Conservation (phyloP, 2,113 vertebrate genomes). For the Eubucco bourcierii region DNA sequence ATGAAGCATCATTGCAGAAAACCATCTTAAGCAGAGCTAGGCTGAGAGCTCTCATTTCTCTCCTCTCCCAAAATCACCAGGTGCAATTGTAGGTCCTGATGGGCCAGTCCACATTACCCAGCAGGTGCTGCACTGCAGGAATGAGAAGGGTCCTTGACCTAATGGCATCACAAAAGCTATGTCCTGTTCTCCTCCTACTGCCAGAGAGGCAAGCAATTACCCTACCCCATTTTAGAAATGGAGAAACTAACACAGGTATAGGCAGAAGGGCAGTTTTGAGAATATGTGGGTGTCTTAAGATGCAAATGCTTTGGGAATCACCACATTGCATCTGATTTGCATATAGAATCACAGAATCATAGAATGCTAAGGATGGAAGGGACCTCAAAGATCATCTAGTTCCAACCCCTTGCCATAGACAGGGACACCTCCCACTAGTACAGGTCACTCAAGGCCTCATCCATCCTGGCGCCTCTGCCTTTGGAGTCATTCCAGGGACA, state of each 20-base stretch:
- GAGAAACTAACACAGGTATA: background rate
- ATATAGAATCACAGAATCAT: background rate
- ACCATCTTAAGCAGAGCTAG: background rate
- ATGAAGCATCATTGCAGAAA: background rate
- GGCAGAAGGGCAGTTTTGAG: background rate
- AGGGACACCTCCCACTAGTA: too few species aligned
- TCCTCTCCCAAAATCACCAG: background rate
- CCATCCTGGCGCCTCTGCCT: background rate
- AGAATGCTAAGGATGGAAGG: too few species aligned
- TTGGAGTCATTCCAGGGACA: background rate
- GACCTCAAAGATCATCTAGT: too few species aligned
- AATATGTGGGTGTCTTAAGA: slow-evolving; percentile 13
- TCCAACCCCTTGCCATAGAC: too few species aligned
- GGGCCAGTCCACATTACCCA: accelerated
- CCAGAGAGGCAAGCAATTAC: background rate
- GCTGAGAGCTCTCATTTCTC: background rate
- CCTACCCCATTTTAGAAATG: background rate
- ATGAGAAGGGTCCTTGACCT: background rate
- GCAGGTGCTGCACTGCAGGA: background rate
- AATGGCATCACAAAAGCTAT: background rate
- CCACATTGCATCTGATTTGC: background rate
- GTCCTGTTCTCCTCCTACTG: background rate
- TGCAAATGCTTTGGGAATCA: slow-evolving; percentile 42
- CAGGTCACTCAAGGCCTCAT: too few species aligned
- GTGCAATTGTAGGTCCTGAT: background rate